Percentiles rank a stretch among this genome's conserved stretches.
Evolutionary conservation across 2,113 vertebrate genomes (phyloP).

Genomic region (Ovis aries): ARS-UI_Ramb_v3.0 NC_056059.1:115787501-115788000

Average conservation of each 20-base stretch:
- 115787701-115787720: neutral
- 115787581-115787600: fast-evolving
- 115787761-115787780: neutral
- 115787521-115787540: neutral
- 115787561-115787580: neutral
- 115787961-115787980: fast-evolving
- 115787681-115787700: fast-evolving
- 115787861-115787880: neutral
- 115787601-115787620: neutral
- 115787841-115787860: neutral
- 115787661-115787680: neutral
- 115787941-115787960: fast-evolving
- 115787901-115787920: neutral
- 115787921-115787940: neutral
- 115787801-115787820: neutral
- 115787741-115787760: neutral
- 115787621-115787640: neutral
- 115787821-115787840: neutral
- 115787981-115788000: fast-evolving
- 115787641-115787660: neutral
- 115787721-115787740: fast-evolving
- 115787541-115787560: neutral
- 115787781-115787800: neutral
- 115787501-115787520: neutral
- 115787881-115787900: neutral